These are phyloP conservation scores for Cheilinus undulatus DNA, from an alignment of 2,113 vertebrate genomes.

Conservation along the genomic window DNA sequence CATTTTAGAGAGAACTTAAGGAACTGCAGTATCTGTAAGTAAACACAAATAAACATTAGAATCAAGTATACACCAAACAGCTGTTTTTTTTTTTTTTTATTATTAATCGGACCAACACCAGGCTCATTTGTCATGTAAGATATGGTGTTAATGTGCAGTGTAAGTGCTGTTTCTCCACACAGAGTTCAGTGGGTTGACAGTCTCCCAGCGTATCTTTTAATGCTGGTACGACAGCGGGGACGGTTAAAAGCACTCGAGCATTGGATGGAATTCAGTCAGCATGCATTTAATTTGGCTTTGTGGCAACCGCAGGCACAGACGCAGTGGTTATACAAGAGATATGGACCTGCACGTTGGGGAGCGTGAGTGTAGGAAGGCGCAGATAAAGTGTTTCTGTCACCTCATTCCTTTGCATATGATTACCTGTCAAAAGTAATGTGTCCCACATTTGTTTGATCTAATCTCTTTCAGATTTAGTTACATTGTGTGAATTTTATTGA, in stretches of 20 bases:
- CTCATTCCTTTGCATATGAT: constrained; percentile 59
- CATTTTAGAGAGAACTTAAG: constrained; percentile 29
- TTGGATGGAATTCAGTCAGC: constrained; percentile 43
- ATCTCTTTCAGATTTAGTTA: constrained; percentile 14
- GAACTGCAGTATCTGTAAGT: constrained; percentile 44
- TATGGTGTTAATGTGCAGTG: constrained; percentile 14
- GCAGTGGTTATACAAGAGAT: constrained; percentile 25
- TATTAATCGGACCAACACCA: constrained; percentile 13
- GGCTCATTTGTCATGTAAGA: constrained; percentile 41
- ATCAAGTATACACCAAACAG: constrained; percentile 27
- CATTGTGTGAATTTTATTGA: constrained; percentile 17
- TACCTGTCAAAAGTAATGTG: constrained; percentile 49
- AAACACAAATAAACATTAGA: constrained; percentile 41
- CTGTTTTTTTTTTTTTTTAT: neutral
- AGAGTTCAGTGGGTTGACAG: constrained; percentile 47
- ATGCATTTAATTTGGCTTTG: constrained; percentile 48
- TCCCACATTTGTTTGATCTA: neutral
- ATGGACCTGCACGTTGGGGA: constrained; percentile 26
- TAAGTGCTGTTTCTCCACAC: neutral
- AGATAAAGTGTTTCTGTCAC: constrained; percentile 68
- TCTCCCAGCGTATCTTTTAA: constrained; percentile 12
- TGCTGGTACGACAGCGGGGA: constrained; percentile 5
- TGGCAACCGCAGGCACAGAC: constrained; percentile 24
- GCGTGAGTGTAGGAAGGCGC: constrained; percentile 22
- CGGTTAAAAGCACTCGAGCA: constrained; percentile 45